These are phyloP conservation scores for Notospermus geniculatus DNA, from an alignment of 1,140 invertebrate genomes.

Conservation along the genomic window DNA sequence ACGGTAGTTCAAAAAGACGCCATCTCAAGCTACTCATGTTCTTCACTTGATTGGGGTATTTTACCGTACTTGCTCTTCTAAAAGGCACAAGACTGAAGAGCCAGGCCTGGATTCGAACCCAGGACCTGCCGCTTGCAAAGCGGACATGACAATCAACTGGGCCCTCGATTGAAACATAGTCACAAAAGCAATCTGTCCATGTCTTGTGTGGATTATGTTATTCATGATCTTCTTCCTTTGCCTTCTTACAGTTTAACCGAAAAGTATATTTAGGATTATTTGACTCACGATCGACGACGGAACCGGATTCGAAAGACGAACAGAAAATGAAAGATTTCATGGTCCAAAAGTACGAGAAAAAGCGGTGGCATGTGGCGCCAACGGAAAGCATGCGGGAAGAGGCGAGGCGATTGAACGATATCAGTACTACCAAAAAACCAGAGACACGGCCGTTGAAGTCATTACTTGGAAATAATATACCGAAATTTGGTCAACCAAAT, in stretches of 20 bases:
- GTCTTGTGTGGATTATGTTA: too few species aligned
- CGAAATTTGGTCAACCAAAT: conserved; percentile 28
- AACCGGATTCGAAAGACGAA: conserved; percentile 74
- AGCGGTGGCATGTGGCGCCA: conserved; percentile 63
- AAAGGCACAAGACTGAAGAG: too few species aligned
- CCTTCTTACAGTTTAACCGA: conserved; percentile 69
- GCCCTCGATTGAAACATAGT: too few species aligned
- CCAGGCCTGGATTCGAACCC: too few species aligned
- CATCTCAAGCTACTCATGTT: too few species aligned
- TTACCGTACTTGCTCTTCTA: too few species aligned
- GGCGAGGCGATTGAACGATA: conserved; percentile 44
- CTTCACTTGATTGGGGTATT: too few species aligned
- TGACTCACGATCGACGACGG: conserved; percentile 56
- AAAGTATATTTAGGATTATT: conserved; percentile 87
- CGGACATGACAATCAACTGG: too few species aligned
- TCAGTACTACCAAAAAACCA: conserved; percentile 29
- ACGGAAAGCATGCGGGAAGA: conserved; percentile 51
- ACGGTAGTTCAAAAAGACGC: too few species aligned
- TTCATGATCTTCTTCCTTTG: conserved; percentile 26
- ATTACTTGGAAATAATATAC: conserved; percentile 39
- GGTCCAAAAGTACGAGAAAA: conserved; percentile 90
- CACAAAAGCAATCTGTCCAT: too few species aligned
- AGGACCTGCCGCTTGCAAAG: too few species aligned
- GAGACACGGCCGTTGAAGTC: conserved; percentile 40
- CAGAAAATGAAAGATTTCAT: conserved; percentile 87